Evolutionary conservation across 2,797 vertebrate species (phyloP).

Genomic region (Carduelis carduelis): DNA sequence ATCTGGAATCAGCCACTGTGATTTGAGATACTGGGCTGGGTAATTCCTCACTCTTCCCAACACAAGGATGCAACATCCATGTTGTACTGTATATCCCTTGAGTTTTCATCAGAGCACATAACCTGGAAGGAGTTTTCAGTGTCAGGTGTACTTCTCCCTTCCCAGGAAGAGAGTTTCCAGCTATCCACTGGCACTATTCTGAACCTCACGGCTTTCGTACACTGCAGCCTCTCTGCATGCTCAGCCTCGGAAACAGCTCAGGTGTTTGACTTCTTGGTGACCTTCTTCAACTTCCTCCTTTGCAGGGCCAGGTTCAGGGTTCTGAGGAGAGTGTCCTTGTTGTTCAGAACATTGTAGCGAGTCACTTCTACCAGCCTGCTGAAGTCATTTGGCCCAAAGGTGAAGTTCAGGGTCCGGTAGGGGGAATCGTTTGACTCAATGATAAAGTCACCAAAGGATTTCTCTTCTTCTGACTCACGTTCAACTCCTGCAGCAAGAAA

Average conservation of each 20-base stretch:
- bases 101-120: not conserved
- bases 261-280: not conserved
- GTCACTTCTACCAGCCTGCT: conserved; percentile 75
- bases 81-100: not conserved
- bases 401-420: conserved; percentile 78
- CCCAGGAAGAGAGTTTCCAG: not conserved
- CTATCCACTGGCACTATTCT: not conserved
- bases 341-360: conserved; percentile 82
- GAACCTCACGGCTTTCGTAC: not conserved
- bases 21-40: not conserved
- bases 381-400: conserved; percentile 75
- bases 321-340: conserved; percentile 57
- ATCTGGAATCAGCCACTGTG: not conserved
- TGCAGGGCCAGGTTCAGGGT: conserved; percentile 68
- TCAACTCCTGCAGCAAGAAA: conserved; percentile 70
- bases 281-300: conserved; percentile 50
- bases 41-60: not conserved
- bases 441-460: conserved; percentile 74
- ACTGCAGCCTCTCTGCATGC: not conserved
- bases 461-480: conserved; percentile 76
- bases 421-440: conserved; percentile 74
- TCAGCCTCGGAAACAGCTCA: not conserved
- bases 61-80: not conserved
- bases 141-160: not conserved
- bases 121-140: not conserved